Evolutionary conservation across 30 jellyfish, hydroid and myxozoan genomes (phyloP), one percentile per base, ranked within the genome.

Genomic region (Pelagia noctiluca): DNA sequence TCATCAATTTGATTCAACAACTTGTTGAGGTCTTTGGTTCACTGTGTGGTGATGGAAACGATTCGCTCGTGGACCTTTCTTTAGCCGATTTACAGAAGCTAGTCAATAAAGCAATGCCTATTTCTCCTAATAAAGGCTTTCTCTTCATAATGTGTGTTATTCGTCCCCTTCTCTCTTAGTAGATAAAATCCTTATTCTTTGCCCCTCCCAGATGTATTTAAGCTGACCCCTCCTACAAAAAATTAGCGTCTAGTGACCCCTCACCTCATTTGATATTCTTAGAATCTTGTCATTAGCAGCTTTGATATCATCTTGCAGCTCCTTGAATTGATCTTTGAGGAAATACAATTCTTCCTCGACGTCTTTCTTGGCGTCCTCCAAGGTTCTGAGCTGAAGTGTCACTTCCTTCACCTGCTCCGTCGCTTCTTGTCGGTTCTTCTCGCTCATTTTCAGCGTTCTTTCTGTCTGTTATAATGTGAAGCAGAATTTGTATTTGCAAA

Each of bases 391-490:
- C 37, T 82, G 92, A 30, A 8, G 34, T 12, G 86, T 82, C 4
- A 82, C 80, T 12, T 82, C 92, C 48, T 82, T 82, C 35, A 82
- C n/a, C 38, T 82, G 92, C 28, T 82, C 92, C 16, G 86, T 37
- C 16, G 74, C 21, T 66, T 82, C 92, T 8, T 67, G 85, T 36
- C 57, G 69, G 69, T 71, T 71, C 42, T 71, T 71, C 78, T 82
- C 92, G 16, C 48, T 38, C 80, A 82, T 69, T 57, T 82, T 66
- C 74, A 80, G 35, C 0, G 91, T 35, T 80, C 91, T 80, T 16
- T 80, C 91, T 29, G 84, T 5, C 91, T 80, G 71, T 19, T 29
- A 25, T 21, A 71, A 35, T 42, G 7, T 23, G 11, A 1, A 29
- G 21, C 36, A 31, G 23, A 4, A 4, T 63, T 48, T 18, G 16